Evolutionary conservation across 2,888 invertebrate genomes (phyloP).

Genomic region (Lepas anatifera): DNA sequence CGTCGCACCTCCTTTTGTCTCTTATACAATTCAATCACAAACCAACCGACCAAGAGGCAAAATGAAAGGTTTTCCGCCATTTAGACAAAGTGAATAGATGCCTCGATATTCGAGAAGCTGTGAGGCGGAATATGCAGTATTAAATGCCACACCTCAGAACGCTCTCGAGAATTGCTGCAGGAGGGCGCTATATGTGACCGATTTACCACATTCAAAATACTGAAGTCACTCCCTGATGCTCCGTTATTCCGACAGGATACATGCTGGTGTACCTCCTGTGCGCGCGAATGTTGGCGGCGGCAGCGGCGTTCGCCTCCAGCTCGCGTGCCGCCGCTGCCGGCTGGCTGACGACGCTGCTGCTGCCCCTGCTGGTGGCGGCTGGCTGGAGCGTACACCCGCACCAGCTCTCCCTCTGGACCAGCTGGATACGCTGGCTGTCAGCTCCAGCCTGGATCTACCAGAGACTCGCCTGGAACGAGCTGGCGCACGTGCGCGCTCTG

Average conservation of each 20-base stretch:
- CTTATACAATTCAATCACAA: too few relatives aligned
- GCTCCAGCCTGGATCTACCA: slow-evolving; percentile 61
- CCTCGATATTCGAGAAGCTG: too few relatives aligned
- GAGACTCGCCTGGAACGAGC: slow-evolving; percentile 51
- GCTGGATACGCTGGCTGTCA: slow-evolving; percentile 53
- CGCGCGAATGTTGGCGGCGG: background rate
- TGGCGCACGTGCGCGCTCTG: slow-evolving; percentile 35
- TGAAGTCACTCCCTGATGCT: background rate
- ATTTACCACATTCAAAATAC: too few relatives aligned
- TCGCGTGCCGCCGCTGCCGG: slow-evolving; percentile 36
- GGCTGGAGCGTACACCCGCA: slow-evolving; percentile 55
- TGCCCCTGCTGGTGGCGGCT: slow-evolving; percentile 40
- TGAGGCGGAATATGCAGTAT: too few relatives aligned
- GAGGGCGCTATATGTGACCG: too few relatives aligned
- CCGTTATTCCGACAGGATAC: background rate
- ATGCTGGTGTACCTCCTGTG: background rate
- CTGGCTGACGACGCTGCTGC: slow-evolving; percentile 45
- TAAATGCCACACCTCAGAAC: too few relatives aligned
- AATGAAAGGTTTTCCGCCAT: too few relatives aligned
- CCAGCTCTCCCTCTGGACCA: slow-evolving; percentile 46
- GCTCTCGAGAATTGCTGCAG: too few relatives aligned
- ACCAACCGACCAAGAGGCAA: too few relatives aligned
- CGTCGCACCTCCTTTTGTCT: too few relatives aligned
- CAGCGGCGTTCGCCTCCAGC: background rate
- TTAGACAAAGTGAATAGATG: too few relatives aligned